These are phyloP conservation scores for Chloroclysta siterata DNA, from an alignment of 2,888 invertebrate species.

Conservation along the genomic window DNA sequence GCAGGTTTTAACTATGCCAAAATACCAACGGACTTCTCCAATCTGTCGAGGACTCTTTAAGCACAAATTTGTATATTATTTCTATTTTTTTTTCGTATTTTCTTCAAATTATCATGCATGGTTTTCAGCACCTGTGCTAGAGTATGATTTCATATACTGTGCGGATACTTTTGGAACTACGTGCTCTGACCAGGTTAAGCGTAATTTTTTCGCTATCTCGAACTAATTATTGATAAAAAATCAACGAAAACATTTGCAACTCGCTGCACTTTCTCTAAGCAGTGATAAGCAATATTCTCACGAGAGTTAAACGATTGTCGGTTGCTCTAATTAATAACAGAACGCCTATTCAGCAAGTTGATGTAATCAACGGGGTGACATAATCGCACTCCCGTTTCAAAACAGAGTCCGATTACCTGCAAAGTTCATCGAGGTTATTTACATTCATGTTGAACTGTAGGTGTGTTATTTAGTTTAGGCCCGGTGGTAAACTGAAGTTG, in stretches of 20 bases:
- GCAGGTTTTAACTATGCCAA: constrained; percentile 16
- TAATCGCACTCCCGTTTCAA: constrained; percentile 22
- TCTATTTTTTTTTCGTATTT: background rate
- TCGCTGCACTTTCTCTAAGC: background rate
- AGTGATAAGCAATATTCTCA: background rate
- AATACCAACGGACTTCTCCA: constrained; percentile 35
- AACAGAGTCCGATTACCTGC: constrained; percentile 20
- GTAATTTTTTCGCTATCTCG: background rate
- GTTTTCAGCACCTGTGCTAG: too few species aligned
- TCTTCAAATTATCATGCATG: too few species aligned
- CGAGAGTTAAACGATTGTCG: constrained; percentile 5
- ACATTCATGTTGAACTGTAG: constrained; percentile 9
- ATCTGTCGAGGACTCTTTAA: background rate
- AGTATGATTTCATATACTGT: too few species aligned
- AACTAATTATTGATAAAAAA: background rate
- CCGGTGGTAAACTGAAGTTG: background rate
- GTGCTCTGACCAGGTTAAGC: background rate
- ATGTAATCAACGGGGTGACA: constrained; percentile 21
- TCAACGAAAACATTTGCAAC: background rate
- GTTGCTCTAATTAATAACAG: constrained; percentile 9
- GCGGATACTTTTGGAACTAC: too few species aligned
- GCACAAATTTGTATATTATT: background rate
- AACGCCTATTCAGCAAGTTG: constrained; percentile 19
- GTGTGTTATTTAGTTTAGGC: constrained; percentile 1
- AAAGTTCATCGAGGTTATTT: constrained; percentile 21